phyloP scores from a whole-genome alignment of 2,113 vertebrate genomes.

The Tenrec ecaudatus region DNA sequence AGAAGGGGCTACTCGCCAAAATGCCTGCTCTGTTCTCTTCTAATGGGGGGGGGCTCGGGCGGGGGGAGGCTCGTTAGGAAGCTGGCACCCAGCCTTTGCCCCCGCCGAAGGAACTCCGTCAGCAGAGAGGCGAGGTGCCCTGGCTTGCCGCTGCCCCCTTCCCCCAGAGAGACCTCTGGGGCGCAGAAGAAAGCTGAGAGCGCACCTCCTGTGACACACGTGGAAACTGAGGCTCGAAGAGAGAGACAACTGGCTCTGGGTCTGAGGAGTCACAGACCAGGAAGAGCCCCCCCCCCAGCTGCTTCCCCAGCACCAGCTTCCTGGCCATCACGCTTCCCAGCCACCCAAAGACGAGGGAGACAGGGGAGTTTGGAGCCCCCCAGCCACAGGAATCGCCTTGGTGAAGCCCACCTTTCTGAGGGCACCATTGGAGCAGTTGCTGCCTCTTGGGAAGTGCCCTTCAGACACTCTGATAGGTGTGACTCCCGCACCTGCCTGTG shows the following conservation, averaged over 20 bases:
- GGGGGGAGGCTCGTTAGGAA: constrained; percentile 64
- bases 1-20: constrained; percentile 77
- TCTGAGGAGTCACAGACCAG: not conserved
- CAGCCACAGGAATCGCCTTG: not conserved
- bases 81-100: constrained; percentile 52
- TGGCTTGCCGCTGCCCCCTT: not conserved
- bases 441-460: not conserved
- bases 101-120: constrained; percentile 53
- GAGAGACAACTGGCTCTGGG: constrained; percentile 29
- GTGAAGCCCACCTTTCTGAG: constrained; percentile 25
- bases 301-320: accelerated
- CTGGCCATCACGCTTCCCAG: not conserved
- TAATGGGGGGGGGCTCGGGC: constrained; percentile 41
- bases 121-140: not conserved
- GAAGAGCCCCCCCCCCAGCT: not conserved
- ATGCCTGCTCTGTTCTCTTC: constrained; percentile 81
- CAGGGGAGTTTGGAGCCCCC: not conserved
- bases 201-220: no score
- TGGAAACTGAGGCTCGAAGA: constrained; percentile 31
- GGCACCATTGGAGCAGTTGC: not conserved
- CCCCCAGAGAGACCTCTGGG: not conserved
- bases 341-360: not conserved
- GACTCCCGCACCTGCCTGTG: not conserved
- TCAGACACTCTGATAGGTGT: constrained; percentile 19
- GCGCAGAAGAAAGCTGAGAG: no score